A percentile compares a stretch with the other conserved stretches of the same genome.
phyloP scores from a whole-genome alignment of 2,888 invertebrate species.

The Tortrix viridana region DNA sequence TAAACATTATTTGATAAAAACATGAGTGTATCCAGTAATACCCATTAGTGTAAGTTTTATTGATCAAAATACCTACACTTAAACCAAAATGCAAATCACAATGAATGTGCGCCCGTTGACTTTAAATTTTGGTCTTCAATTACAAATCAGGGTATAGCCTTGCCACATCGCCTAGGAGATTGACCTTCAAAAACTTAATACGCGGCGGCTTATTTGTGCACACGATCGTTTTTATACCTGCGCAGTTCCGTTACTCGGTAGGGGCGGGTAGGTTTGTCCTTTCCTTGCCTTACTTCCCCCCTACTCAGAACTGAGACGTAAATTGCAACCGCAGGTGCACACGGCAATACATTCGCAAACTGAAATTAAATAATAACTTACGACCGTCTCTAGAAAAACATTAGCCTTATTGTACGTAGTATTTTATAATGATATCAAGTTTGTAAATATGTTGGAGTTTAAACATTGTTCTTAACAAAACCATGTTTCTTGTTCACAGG shows the following conservation, averaged over 20 bases:
- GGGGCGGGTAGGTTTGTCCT: conserved; percentile 47
- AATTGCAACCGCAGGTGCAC: conserved; percentile 40
- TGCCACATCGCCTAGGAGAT: conserved; percentile 17
- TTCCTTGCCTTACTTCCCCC: conserved; percentile 39
- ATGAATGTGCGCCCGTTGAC: too few species aligned
- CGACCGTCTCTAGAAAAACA: background rate
- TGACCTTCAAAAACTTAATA: conserved; percentile 36
- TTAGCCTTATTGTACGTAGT: conserved; percentile 6
- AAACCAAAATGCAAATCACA: too few species aligned
- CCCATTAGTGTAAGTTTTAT: too few species aligned
- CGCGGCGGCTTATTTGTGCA: conserved; percentile 34
- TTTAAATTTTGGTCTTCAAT: too few species aligned
- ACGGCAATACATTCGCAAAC: conserved; percentile 13
- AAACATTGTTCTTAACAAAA: conserved; percentile 28
- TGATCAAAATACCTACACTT: too few species aligned
- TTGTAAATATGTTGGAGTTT: conserved; percentile 3
- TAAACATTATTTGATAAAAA: too few species aligned
- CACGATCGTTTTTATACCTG: conserved; percentile 45
- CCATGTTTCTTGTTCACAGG: conserved; percentile 68
- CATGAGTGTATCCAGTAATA: too few species aligned
- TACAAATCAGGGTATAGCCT: conserved; percentile 24
- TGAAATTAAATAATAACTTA: conserved; percentile 10
- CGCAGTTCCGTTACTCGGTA: conserved; percentile 48
- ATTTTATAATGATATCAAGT: background rate
- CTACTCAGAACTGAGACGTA: conserved; percentile 46